Evolutionary conservation across 2,113 vertebrate species (phyloP).

Genomic region (Hippocampus abdominalis): DNA sequence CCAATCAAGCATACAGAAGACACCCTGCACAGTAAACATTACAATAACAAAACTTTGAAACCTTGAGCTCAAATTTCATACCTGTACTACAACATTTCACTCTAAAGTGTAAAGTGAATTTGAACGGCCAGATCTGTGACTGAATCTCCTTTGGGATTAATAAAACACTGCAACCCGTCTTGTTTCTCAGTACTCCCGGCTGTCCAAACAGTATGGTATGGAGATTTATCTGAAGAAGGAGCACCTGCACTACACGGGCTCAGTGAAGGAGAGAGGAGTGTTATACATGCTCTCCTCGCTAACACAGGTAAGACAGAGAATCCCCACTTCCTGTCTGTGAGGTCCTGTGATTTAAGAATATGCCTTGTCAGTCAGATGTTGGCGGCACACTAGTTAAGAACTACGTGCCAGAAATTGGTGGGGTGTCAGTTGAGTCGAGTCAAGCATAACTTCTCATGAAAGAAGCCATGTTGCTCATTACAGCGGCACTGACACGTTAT

Average conservation of each 20-base stretch:
- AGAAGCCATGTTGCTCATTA: too few relatives aligned
- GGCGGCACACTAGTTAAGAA: background rate
- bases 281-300: conserved; percentile 80
- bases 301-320: conserved; percentile 70
- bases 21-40: conserved; percentile 80
- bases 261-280: conserved; percentile 85
- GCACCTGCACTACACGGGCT: conserved; percentile 85
- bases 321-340: conserved; percentile 4
- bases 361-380: conserved; percentile 9
- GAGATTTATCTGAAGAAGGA: conserved; percentile 91
- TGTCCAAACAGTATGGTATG: conserved; percentile 87
- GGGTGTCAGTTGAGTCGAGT: too few relatives aligned
- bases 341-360: conserved; percentile 4
- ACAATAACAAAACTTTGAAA: background rate
- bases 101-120: too few relatives aligned
- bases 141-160: background rate
- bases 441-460: too few relatives aligned
- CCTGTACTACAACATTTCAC: background rate
- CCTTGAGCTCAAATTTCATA: background rate
- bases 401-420: too few relatives aligned
- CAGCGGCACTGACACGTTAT: too few relatives aligned
- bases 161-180: background rate
- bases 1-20: conserved; percentile 80
- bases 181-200: conserved; percentile 81
- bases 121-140: background rate